phyloP scores from a whole-genome alignment of 2,888 invertebrate genomes.

The Phragmatobia fuliginosa region DNA sequence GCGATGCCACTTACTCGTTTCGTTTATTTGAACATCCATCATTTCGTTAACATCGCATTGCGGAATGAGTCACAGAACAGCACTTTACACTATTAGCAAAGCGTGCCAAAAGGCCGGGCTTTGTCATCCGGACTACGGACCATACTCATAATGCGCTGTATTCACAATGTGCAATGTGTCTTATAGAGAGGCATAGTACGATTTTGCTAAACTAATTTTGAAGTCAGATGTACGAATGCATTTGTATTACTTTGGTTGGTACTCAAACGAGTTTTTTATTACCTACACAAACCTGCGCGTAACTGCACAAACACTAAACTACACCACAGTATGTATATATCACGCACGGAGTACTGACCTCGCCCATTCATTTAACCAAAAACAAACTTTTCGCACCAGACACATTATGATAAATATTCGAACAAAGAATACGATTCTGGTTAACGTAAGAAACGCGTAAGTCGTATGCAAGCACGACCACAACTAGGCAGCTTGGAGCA shows the following conservation, averaged over 20 bases:
- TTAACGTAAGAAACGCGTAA: conserved; percentile 57
- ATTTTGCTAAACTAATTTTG: conserved; percentile 39
- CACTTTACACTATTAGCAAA: conserved; percentile 67
- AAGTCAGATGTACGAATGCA: conserved; percentile 46
- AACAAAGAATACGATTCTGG: conserved; percentile 66
- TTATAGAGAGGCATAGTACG: conserved; percentile 38
- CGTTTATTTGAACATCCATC: conserved; percentile 79
- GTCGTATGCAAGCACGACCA: conserved; percentile 66
- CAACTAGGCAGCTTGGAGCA: conserved; percentile 70
- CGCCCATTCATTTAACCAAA: conserved; percentile 68
- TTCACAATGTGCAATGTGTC: conserved; percentile 43
- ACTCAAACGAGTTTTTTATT: conserved; percentile 65
- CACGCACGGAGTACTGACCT: conserved; percentile 61
- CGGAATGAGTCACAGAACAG: conserved; percentile 74
- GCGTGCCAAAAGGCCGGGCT: conserved; percentile 72
- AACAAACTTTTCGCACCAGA: conserved; percentile 56
- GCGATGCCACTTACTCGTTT: conserved; percentile 79
- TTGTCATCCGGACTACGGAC: conserved; percentile 48
- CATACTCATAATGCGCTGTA: conserved; percentile 51
- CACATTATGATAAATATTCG: conserved; percentile 57
- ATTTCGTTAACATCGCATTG: conserved; percentile 77
- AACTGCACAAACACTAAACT: conserved; percentile 56
- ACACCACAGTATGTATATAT: conserved; percentile 43
- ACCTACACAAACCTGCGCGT: conserved; percentile 65
- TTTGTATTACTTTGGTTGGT: conserved; percentile 42